Evolutionary conservation across 37 sponge, comb jelly and placozoan species (phyloP).

Genomic region (Crambe crambe): DNA sequence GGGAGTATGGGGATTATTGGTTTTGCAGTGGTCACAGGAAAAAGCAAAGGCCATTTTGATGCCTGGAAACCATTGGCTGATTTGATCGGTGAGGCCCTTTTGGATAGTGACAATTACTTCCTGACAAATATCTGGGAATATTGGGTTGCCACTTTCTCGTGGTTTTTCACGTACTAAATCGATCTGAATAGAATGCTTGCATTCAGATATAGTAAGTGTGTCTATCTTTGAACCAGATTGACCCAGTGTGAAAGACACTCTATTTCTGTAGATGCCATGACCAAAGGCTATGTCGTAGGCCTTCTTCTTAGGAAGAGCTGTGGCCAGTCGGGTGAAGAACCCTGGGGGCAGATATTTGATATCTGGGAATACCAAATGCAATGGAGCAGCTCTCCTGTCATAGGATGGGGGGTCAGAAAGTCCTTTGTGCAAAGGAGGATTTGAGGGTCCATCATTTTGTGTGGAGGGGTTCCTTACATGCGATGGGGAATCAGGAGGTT

Average conservation of each 20-base stretch:
- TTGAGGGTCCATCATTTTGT: no score
- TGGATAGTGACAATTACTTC: neutral
- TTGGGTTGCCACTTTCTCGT: neutral
- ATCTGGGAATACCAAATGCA: constrained; percentile 28
- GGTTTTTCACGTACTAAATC: neutral
- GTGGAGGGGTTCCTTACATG: no score
- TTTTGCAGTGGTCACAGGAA: constrained; percentile 6
- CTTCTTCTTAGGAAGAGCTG: neutral
- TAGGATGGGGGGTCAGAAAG: no score
- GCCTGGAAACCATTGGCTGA: constrained; percentile 14
- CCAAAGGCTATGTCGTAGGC: constrained; percentile 6
- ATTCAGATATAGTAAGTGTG: constrained; percentile 10
- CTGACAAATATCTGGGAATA: neutral
- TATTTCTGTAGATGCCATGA: constrained; percentile 22
- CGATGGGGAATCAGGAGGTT: no score
- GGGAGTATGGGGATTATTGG: no score
- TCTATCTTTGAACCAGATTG: constrained; percentile 24
- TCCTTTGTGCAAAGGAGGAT: no score
- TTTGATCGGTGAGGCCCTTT: neutral
- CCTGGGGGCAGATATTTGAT: constrained; percentile 53
- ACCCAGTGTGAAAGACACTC: constrained; percentile 14
- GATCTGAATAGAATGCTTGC: constrained; percentile 7
- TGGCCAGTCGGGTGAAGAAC: constrained; percentile 45
- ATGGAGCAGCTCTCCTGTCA: constrained; percentile 25
- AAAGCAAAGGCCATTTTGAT: constrained; percentile 4